Evolutionary conservation across 2,888 invertebrate genomes (phyloP).

Genomic region (Yponomeuta evonymella): DNA sequence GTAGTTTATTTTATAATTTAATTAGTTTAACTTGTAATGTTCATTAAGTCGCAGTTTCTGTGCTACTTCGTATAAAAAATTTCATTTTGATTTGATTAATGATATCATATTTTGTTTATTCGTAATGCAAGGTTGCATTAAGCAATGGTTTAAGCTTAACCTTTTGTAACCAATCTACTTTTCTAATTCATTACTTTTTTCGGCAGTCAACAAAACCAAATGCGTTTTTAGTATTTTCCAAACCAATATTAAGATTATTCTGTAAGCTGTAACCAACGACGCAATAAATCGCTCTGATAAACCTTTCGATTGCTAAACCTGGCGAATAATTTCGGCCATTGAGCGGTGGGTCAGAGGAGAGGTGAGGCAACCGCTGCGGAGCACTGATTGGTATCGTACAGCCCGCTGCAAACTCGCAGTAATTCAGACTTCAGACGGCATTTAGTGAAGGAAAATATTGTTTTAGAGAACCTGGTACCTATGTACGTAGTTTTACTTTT

Average conservation of each 20-base stretch:
- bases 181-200: too few species aligned
- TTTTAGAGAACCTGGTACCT: neutral
- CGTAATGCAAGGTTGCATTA: too few species aligned
- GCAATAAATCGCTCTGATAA: conserved; percentile 29
- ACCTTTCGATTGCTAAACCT: conserved; percentile 18
- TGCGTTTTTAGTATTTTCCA: neutral
- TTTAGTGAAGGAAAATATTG: neutral
- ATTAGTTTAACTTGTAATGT: too few species aligned
- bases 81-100: too few species aligned
- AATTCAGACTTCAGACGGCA: neutral
- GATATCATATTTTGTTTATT: too few species aligned
- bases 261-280: neutral
- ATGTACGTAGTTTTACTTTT: too few species aligned
- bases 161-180: too few species aligned
- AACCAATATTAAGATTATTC: neutral
- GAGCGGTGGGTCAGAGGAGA: conserved; percentile 29
- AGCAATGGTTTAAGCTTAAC: too few species aligned
- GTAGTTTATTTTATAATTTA: too few species aligned
- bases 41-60: too few species aligned
- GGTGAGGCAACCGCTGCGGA: conserved; percentile 28
- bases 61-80: too few species aligned
- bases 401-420: neutral
- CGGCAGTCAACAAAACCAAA: too few species aligned
- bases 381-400: conserved; percentile 17
- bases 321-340: conserved; percentile 27